Evolutionary conservation across 2,113 vertebrate species (phyloP).

Genomic region (Dipodomys merriami): DNA sequence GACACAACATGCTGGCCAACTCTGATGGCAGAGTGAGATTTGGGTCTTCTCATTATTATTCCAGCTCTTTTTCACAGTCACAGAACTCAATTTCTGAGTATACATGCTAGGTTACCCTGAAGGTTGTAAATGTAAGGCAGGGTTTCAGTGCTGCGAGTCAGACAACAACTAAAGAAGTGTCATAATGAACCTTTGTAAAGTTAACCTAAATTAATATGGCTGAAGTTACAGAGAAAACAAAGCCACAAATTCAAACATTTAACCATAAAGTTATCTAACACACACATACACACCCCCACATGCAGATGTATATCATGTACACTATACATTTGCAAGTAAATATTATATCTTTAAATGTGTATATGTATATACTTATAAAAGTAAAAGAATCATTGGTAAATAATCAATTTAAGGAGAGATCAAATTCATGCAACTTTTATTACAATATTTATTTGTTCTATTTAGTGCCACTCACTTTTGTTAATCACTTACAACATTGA

Average conservation of each 20-base stretch:
- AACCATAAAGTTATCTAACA: no score
- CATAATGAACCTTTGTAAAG: no score
- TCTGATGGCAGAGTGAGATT: constrained; percentile 54
- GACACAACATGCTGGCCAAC: constrained; percentile 34
- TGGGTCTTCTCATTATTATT: constrained; percentile 56
- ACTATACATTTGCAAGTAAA: no score
- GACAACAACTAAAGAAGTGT: constrained; percentile 10
- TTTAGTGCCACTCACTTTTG: no score
- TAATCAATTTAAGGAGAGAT: background rate
- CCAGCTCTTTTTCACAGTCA: constrained; percentile 13
- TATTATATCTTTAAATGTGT: no score
- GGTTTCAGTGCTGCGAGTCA: constrained; percentile 21
- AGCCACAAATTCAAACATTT: no score
- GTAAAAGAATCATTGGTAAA: no score
- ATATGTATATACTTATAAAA: no score
- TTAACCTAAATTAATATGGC: no score
- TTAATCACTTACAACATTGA: background rate
- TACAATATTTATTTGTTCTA: background rate
- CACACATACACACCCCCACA: no score
- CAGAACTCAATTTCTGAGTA: background rate
- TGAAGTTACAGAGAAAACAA: no score
- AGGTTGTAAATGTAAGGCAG: constrained; percentile 34
- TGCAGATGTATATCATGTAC: no score
- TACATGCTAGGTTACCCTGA: background rate
- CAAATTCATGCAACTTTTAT: background rate